These are phyloP conservation scores for Ginglymostoma cirratum DNA, from an alignment of 2,113 vertebrate genomes.

Conservation along the genomic window DNA sequence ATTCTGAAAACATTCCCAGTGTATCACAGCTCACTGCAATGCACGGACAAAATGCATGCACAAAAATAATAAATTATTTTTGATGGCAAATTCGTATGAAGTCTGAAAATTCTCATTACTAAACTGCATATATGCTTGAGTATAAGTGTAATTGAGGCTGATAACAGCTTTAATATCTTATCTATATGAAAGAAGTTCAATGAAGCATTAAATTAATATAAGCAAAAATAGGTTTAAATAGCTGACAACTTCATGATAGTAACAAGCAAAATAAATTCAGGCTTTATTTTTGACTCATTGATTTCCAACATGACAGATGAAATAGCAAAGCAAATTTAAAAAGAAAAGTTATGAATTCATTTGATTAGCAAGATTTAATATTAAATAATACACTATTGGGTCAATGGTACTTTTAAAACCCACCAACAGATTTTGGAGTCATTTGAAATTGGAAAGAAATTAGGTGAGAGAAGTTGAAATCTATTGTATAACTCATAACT, in stretches of 20 bases:
- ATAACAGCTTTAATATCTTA: constrained; percentile 9
- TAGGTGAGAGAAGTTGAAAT: background rate
- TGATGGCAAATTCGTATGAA: constrained; percentile 10
- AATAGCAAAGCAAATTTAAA: background rate
- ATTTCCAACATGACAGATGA: background rate
- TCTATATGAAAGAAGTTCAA: background rate
- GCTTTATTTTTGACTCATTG: background rate
- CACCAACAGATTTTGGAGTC: background rate
- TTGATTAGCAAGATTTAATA: background rate
- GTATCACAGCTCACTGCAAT: background rate
- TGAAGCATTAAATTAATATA: constrained; percentile 6
- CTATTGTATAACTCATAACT: background rate
- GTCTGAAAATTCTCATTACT: background rate
- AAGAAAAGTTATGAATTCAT: constrained; percentile 10
- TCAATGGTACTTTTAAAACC: background rate
- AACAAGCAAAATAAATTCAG: background rate
- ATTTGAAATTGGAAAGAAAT: background rate
- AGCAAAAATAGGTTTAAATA: constrained; percentile 7
- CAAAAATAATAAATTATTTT: constrained; percentile 15
- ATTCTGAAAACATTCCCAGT: background rate
- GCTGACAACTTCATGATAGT: background rate
- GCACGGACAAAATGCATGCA: too few relatives aligned
- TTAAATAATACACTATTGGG: background rate
- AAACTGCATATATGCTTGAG: background rate
- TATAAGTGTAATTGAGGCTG: constrained; percentile 14